Base-by-base conservation (phyloP, 2,113 vertebrate species). In the Procapra przewalskii region DNA sequence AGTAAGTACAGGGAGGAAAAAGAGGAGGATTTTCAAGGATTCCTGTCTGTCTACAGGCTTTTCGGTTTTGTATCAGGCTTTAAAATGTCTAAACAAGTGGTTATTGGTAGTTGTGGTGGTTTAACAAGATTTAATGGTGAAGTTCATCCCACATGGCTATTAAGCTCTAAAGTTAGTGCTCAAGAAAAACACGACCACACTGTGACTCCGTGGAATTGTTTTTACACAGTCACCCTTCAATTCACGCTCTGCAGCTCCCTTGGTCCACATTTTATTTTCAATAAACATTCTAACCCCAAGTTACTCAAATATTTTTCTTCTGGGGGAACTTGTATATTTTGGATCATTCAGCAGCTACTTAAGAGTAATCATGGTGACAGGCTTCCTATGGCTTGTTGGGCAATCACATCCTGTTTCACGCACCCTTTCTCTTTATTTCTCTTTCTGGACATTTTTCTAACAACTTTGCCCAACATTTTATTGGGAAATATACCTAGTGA, bases 131-230 rank as follows among this genome's bases (percentile, higher is more conserved):
- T 50, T 19, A 90, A 3, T 15, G 50, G 33, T 16, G 8, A 88
- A 36, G 21, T 91, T 95, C 48, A 45, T 54, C 36, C 64, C 36
- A 57, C 10, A n/a, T 52, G 43, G 43, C 7, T 31, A 62, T 80
- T 50, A 81, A 27, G 40, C 94, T 92, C 85, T 94, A 80, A 97
- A 96, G 57, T 84, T 91, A 91, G 71, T 7, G n/a, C 36, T 91
- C 77, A 81, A 89, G 85, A 54, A 94, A 95, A 93, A 88, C 16
- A 88, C 36, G 91, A 52, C 52, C 7, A 23, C 1, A 1, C 36
- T 45, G 71, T 83, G 60, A 96, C 71, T 89, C 92, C 19, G 25
- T 4, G 0, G 2, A 92, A 54, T 50, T 95, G 88, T 88, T 96
- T 62, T 93, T 89, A 90, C 36, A 81, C 14, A 15, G 40, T 91